Conservation (phyloP, 2,113 vertebrate species). For the Lampris megalopsis region DNA sequence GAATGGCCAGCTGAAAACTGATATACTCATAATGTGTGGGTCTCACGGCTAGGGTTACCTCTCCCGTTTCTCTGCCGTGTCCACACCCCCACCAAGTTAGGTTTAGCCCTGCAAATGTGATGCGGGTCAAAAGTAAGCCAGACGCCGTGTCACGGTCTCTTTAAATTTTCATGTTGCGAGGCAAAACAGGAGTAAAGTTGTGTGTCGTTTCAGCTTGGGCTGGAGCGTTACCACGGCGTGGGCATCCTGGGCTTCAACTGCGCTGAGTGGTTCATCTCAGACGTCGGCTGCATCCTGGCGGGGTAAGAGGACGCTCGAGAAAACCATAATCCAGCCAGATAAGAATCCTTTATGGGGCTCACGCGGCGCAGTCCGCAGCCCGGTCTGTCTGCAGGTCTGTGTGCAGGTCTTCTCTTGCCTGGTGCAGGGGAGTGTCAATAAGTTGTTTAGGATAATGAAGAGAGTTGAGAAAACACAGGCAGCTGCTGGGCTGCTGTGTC, state of each 20-base stretch:
- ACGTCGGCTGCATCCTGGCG: constrained; percentile 84
- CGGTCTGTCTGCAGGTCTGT: too few relatives aligned
- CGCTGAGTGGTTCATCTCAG: constrained; percentile 85
- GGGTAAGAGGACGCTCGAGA: constrained; percentile 76
- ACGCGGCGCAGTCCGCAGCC: too few relatives aligned
- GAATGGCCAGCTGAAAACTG: constrained; percentile 38
- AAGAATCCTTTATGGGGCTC: neutral
- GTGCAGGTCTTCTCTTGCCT: too few relatives aligned
- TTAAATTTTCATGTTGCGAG: constrained; percentile 29
- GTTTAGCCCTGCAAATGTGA: constrained; percentile 18
- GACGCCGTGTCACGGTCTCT: neutral
- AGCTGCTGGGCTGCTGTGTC: too few relatives aligned
- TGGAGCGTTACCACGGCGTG: constrained; percentile 83
- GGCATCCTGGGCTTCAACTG: constrained; percentile 86
- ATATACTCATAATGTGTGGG: constrained; percentile 51
- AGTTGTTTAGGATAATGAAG: too few relatives aligned
- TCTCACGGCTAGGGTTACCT: constrained; percentile 51
- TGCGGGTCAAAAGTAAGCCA: constrained; percentile 48
- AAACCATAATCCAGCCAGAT: neutral
- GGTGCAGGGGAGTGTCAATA: too few relatives aligned
- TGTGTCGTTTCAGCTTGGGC: constrained; percentile 77
- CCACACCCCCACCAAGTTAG: neutral
- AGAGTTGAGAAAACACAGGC: too few relatives aligned
- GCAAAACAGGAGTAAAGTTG: neutral
- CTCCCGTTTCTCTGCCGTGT: constrained; percentile 55